Evolutionary conservation across 2,113 vertebrate genomes (phyloP), one percentile per base, ranked within the genome.

Genomic region (Craseonycteris thonglongyai): DNA sequence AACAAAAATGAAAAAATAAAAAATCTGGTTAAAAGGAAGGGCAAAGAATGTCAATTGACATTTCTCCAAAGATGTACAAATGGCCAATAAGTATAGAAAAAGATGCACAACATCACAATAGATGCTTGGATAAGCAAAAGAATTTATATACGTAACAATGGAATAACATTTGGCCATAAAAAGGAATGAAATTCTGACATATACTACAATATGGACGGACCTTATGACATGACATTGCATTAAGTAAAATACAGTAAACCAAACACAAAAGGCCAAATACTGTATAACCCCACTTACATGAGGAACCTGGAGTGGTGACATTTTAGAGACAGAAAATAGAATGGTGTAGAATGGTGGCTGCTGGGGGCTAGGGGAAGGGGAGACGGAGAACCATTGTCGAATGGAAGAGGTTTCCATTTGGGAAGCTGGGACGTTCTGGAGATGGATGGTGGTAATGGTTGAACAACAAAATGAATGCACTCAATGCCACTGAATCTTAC

Each of bases 281-380:
- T 7, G 11, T 3, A 5, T 3, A 11, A 13, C 13, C 45, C 24
- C 30, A 24, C 51, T 45, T 13, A 15, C 0, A 1, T 7, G 33
- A 68, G 42, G 24, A 3, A 4, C 51, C 35, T 4, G 21, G 66
- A 3, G 54, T 1, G 18, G 7, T 54, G 15, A 14, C 15, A 18
- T 16, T 51, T 51, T 51, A 51, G 49, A 16, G 49, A 54, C 7
- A 16, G 24, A 7, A 51, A 51, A 51, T 51, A 63, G 56, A 33
- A 40, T 0, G 8, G 28, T 24, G 4, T 8, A 5, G 19, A 85
- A 58, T 5, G 28, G 30, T 30, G 19, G 22, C 7, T 22, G 28
- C n/a, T 16, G 24, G 26, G 11, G 28, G 35, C 4, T 38, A 2
- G 18, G 40, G 3, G 5, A 7, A 4, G 40, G 12, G 2, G 42